A percentile compares a stretch with the other conserved stretches of the same genome.
Conservation (phyloP, 1,140 invertebrate species). For the Drosophila funebris region DNA sequence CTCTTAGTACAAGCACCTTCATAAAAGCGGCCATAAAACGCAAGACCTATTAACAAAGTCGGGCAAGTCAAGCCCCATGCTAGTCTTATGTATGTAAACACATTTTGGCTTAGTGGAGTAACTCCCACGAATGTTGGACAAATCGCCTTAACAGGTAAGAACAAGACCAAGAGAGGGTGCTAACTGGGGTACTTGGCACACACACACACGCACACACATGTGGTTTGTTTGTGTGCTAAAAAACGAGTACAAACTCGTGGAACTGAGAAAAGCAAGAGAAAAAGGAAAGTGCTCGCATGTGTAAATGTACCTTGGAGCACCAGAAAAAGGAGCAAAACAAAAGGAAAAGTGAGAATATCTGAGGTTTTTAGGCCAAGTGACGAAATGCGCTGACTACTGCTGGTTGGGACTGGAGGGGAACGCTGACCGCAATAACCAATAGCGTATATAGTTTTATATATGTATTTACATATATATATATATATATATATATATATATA, state of each 20-base stretch:
- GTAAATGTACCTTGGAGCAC: conserved; percentile 48
- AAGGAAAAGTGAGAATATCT: conserved; percentile 58
- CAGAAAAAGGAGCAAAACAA: conserved; percentile 61
- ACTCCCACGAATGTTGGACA: conserved; percentile 55
- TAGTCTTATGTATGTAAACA: conserved; percentile 33
- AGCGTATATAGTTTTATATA: conserved; percentile 58
- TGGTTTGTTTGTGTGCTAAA: not conserved
- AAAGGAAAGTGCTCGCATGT: conserved; percentile 71
- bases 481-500: conserved; percentile 38
- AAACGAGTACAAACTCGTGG: conserved; percentile 21
- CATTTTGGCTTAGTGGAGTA: conserved; percentile 23
- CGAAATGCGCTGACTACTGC: conserved; percentile 32
- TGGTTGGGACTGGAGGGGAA: conserved; percentile 15
- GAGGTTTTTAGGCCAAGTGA: conserved; percentile 73
- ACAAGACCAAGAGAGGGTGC: conserved; percentile 18
- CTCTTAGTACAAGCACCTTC: conserved; percentile 24
- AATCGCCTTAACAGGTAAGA: conserved; percentile 21
- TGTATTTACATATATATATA: conserved; percentile 18
- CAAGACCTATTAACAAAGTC: conserved; percentile 53
- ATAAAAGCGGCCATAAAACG: conserved; percentile 28
- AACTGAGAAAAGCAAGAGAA: conserved; percentile 46
- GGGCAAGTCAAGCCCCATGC: conserved; percentile 15
- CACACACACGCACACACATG: conserved; percentile 14
- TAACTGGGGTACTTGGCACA: conserved; percentile 22
- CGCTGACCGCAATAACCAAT: conserved; percentile 62